Percentiles rank a stretch among this genome's conserved stretches.
Evolutionary conservation across 2,888 invertebrate genomes (phyloP).

Genomic region (Bimastos eiseni): DNA sequence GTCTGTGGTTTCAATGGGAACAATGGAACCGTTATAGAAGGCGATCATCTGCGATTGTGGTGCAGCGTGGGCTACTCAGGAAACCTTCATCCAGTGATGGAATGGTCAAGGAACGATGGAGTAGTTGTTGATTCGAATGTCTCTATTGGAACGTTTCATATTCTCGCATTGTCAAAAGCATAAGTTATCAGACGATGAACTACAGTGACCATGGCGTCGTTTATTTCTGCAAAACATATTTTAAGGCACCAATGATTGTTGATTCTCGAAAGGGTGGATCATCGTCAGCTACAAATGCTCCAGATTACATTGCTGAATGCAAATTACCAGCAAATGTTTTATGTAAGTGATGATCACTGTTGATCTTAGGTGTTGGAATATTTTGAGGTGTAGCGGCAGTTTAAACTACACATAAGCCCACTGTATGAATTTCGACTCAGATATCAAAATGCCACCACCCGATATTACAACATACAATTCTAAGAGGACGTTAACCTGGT

Average conservation of each 20-base stretch:
- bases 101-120: constrained; percentile 13
- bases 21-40: neutral
- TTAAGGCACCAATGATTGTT: neutral
- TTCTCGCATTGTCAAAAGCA: neutral
- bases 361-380: neutral
- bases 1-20: neutral
- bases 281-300: neutral
- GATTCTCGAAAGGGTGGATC: neutral
- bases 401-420: no score
- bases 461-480: no score
- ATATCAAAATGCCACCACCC: neutral
- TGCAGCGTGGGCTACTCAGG: neutral
- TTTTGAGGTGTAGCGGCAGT: neutral
- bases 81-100: neutral
- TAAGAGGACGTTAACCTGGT: no score
- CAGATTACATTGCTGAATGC: neutral
- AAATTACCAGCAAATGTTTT: neutral
- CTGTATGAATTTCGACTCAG: neutral
- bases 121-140: neutral
- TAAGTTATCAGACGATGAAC: neutral
- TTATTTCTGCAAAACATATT: neutral
- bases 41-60: neutral
- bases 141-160: neutral
- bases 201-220: neutral
- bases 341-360: neutral